phyloP scores from a whole-genome alignment of 2,888 invertebrate genomes.

The Drosophila greeni region DNA sequence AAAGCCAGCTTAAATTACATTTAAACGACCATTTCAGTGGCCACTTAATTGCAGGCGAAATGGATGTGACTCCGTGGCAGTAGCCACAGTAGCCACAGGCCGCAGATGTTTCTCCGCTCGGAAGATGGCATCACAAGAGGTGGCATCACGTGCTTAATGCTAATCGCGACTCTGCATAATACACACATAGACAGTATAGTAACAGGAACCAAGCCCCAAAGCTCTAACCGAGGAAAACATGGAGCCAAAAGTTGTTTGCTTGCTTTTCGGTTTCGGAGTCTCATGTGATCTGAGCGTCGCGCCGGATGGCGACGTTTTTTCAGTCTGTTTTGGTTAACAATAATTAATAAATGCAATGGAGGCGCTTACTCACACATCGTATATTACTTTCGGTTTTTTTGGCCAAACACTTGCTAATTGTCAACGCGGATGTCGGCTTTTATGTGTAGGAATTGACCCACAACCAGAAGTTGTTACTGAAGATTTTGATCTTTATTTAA shows the following conservation, averaged over 20 bases:
- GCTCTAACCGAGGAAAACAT: slow-evolving; percentile 28
- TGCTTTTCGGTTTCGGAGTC: slow-evolving; percentile 41
- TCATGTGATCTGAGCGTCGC: slow-evolving; percentile 59
- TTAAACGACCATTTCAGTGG: slow-evolving; percentile 65
- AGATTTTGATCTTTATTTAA: background rate
- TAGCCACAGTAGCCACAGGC: slow-evolving; percentile 1
- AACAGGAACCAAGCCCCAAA: slow-evolving; percentile 54
- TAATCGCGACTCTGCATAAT: slow-evolving; percentile 40
- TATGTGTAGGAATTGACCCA: slow-evolving; percentile 10
- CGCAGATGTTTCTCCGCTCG: slow-evolving; percentile 24
- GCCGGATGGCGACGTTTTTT: slow-evolving; percentile 40
- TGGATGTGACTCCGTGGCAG: slow-evolving; percentile 21
- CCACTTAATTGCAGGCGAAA: slow-evolving; percentile 50
- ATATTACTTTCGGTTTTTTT: slow-evolving; percentile 31
- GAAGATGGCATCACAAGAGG: slow-evolving; percentile 33
- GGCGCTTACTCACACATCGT: slow-evolving; percentile 25
- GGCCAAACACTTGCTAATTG: slow-evolving; percentile 60
- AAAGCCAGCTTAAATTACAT: slow-evolving; percentile 63
- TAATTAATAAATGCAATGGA: slow-evolving; percentile 58
- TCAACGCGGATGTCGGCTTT: slow-evolving; percentile 49
- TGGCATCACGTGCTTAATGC: slow-evolving; percentile 59
- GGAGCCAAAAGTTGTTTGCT: slow-evolving; percentile 62
- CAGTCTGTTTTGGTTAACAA: slow-evolving; percentile 33
- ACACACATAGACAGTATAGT: slow-evolving; percentile 18
- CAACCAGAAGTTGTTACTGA: background rate